Evolutionary conservation across 1,140 invertebrate species (phyloP).

Genomic region (Euborellia annulipes): DNA sequence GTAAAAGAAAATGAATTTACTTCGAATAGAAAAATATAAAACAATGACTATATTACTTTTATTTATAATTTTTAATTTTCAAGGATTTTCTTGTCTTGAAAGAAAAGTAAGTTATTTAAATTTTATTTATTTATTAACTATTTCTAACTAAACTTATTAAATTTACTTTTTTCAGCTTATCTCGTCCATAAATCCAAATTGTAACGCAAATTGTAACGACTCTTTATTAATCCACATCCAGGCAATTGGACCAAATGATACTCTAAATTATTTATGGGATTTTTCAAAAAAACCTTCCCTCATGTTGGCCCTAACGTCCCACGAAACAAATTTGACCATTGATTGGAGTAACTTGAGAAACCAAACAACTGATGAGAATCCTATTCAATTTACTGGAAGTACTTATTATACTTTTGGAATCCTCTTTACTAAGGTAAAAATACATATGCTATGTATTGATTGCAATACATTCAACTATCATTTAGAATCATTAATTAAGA

Average conservation of each 20-base stretch:
- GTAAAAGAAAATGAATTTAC: too few relatives aligned
- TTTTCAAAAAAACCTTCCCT: conserved; percentile 35
- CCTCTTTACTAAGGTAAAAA: conserved; percentile 36
- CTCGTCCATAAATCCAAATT: conserved; percentile 23
- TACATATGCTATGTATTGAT: too few relatives aligned
- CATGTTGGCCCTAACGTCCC: conserved; percentile 29
- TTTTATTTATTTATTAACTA: conserved; percentile 2
- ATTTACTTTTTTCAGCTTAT: conserved; percentile 19
- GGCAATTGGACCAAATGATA: conserved; percentile 33
- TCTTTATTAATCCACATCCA: conserved; percentile 31
- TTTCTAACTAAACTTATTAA: conserved; percentile 3
- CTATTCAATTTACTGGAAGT: conserved; percentile 28
- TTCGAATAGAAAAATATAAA: too few relatives aligned
- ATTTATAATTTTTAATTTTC: too few relatives aligned
- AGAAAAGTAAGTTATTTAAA: not conserved
- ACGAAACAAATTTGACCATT: conserved; percentile 28
- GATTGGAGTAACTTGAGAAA: conserved; percentile 25
- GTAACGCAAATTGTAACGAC: conserved; percentile 17
- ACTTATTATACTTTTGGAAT: conserved; percentile 35
- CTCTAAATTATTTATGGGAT: conserved; percentile 42
- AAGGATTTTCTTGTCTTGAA: too few relatives aligned
- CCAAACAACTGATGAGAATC: conserved; percentile 18
- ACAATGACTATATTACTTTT: too few relatives aligned
- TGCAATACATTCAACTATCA: too few relatives aligned
- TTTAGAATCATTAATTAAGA: too few relatives aligned